phyloP scores from a whole-genome alignment of 1,140 invertebrate genomes.

The Chlorops oryzae region DNA sequence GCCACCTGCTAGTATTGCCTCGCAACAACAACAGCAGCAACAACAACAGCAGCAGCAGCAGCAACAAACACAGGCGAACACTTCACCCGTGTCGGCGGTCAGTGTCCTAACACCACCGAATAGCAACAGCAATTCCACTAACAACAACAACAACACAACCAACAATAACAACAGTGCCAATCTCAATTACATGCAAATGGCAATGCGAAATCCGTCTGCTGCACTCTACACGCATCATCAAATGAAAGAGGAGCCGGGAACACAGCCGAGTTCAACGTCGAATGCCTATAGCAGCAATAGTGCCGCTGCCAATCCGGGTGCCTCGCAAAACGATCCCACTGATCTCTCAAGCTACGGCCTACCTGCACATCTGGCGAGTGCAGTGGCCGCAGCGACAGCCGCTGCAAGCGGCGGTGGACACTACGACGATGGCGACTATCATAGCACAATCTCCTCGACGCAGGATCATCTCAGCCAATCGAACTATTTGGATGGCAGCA shows the following conservation, averaged over 20 bases:
- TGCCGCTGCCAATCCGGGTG: background rate
- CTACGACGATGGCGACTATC: slow-evolving; percentile 42
- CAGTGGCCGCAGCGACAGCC: slow-evolving; percentile 15
- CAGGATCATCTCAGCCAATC: slow-evolving; percentile 65
- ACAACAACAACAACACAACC: slow-evolving; percentile 17
- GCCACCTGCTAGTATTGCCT: slow-evolving; percentile 9
- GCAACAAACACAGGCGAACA: slow-evolving; percentile 7
- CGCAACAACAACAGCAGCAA: background rate
- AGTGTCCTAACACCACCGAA: background rate
- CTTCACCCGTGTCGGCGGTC: slow-evolving; percentile 1
- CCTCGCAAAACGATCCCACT: slow-evolving; percentile 38
- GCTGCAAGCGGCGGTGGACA: slow-evolving; percentile 10
- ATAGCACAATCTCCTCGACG: slow-evolving; percentile 34
- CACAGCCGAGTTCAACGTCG: slow-evolving; percentile 17
- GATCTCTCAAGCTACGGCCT: slow-evolving; percentile 40
- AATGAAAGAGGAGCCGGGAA: slow-evolving; percentile 44
- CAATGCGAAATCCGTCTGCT: slow-evolving; percentile 20
- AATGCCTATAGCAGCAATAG: slow-evolving; percentile 10
- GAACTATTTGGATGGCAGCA: slow-evolving; percentile 36
- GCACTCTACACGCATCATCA: slow-evolving; percentile 39
- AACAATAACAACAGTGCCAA: slow-evolving; percentile 40
- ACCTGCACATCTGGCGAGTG: slow-evolving; percentile 33
- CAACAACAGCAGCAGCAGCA: background rate
- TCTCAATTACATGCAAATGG: slow-evolving; percentile 33
- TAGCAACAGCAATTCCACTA: slow-evolving; percentile 6